Evolutionary conservation across 2,113 vertebrate genomes (phyloP), one percentile per base, ranked within the genome.

Genomic region (Myiozetetes cayanensis): DNA sequence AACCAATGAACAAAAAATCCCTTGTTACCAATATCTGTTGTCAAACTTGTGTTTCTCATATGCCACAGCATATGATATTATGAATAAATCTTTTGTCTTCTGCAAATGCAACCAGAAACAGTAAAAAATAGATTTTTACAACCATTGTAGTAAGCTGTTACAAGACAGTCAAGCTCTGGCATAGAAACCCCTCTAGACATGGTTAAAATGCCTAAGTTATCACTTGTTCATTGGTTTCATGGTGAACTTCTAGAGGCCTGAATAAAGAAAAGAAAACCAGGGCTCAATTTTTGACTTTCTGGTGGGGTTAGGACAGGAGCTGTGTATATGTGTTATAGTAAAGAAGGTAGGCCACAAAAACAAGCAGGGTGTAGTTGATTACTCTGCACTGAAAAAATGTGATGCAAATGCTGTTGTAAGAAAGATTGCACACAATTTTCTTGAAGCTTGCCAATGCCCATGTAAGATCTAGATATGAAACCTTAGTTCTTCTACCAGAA

Each of bases 71-170:
- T 85, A 87, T 82, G 47, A 93, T 43, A 87, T 84, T 66, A 86
- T 58, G 94, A 94, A 92, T 92, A 85, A 82, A 93, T 77, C 56
- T 93, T 91, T 96, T 96, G 82, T 92, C 43, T 94, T 93, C 61
- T 90, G 39, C 47, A 89, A 94, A 80, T 86, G 18, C 10, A 93
- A 91, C 41, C 10, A 90, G 56, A 67, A 90, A 28, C 30, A 50
- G 11, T 35, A 31, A 47, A 91, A 97, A 94, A 80, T 33, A 39
- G 20, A 41, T 78, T 93, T 95, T 71, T 59, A 28, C 62, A 87
- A 37, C 15, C 47, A 52, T 43, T 90, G 9, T 52, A 87, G 58
- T 73, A 50, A 91, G n/a, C 46, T 86, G 20, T 80, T 82, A 41
- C 35, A 84, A 82, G 62, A 41, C 27, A 96, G 50, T 52, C n/a